Evolutionary conservation across 2,113 vertebrate genomes (phyloP), one percentile per base, ranked within the genome.

Genomic region (Dasyprocta punctata): DNA sequence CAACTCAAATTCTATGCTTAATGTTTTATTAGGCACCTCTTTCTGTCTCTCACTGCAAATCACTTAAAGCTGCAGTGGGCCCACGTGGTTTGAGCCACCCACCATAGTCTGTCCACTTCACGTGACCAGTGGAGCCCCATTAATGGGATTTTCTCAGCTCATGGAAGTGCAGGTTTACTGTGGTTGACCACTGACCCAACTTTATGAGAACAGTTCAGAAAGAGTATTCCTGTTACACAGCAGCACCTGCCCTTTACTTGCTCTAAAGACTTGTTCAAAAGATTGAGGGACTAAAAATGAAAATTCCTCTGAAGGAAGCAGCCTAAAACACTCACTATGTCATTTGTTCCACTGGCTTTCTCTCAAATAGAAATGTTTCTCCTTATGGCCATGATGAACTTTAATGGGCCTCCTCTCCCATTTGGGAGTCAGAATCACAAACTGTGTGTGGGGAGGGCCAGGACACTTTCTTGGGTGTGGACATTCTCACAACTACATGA

Each of bases 171-270:
- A 90, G 87, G 90, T 11, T 96, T 92, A 94, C 80, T 95, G 52
- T 86, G 83, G 41, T 30, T 89, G 88, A 96, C 89, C 94, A 86
- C 52, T 98, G 93, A 96, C 81, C 82, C 77, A 88, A 89, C 75
- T 93, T 97, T 89, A 94, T 88, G 84, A 90, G 77, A 93, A 93
- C 58, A 93, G 88, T 88, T 97, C 73, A 84, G 86, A 95, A 97
- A 90, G 49, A 86, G 84, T 78, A 95, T 95, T 93, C 65, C 93
- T 87, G 38, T 94, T 95, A 93, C 41, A 77, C 75, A 92, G 80
- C 41, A 81, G 63, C 67, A 90, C 44, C 69, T 95, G 94, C 75
- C 87, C 94, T 97, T 96, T 81, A 89, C 36, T 30, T 95, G 90
- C 75, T 93, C 69, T 93, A 73, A 93, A 86, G 54, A 61, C 44